Base-by-base conservation (phyloP, 2,888 invertebrate species). In the Napeogenes sylphis region DNA sequence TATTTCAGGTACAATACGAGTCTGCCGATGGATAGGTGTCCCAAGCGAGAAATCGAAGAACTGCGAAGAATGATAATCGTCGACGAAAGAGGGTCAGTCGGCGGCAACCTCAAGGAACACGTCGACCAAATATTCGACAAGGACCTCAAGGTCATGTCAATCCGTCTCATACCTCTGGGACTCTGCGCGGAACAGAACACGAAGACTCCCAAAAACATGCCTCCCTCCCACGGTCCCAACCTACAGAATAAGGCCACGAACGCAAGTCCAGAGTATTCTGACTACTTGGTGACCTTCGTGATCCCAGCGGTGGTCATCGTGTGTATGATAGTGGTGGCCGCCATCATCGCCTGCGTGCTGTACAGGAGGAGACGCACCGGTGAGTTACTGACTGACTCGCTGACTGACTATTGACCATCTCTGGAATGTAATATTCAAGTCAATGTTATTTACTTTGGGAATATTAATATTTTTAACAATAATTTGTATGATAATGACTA, bases 251-350 rank as follows among this genome's bases (percentile, higher is more conserved):
- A 84, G 63, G 77, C 85, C 0, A 81, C 81, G 12, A 80, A 76
- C 30, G 70, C 73, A 2, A 73, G 72, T 8, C 62, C 71, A 0
- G 77, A 77, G 30, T 77, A 79, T 47, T 75, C 80, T 33, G 94
- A 94, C 71, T 94, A 95, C 73, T 81, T 96, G 70, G 91, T 95
- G 58, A 98, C 97, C 10, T 97, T 97, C 70, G 94, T 98, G 51
- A 93, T 98, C 63, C 98, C 99, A 0, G 96, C 96, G 0, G 93
- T 96, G 13, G 95, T 98, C 42, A 96, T 98, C 64, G 93, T 96
- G 0, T 93, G 95, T 30, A 97, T 99, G 95, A 91, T 98, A 47
- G 83, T 98, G 13, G 89, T 98, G 55, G 97, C 98, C 0, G 94
- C 96, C 0, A 91, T 98, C 61, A 94, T 98, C 61, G 98, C 98